phyloP scores from a whole-genome alignment of 2,888 invertebrate genomes.

The Buathra laborator region DNA sequence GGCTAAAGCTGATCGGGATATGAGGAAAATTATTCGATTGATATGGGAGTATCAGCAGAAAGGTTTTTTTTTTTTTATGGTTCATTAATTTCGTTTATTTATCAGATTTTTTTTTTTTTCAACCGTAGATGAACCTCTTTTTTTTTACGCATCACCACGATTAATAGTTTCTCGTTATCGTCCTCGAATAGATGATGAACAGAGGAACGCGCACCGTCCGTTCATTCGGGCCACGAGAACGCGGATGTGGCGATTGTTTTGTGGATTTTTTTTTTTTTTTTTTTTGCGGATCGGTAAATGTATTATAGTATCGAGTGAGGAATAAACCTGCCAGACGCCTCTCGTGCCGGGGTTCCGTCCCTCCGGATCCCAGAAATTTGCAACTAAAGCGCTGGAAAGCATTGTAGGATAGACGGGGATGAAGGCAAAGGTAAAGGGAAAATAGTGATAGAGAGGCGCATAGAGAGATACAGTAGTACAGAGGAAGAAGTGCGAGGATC shows the following conservation, averaged over 20 bases:
- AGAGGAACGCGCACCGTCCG: slow-evolving; percentile 26
- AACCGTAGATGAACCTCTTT: slow-evolving; percentile 40
- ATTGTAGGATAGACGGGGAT: slow-evolving; percentile 67
- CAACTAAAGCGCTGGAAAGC: slow-evolving; percentile 83
- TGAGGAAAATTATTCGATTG: slow-evolving; percentile 43
- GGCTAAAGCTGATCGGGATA: slow-evolving; percentile 65
- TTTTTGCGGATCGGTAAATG: slow-evolving; percentile 33
- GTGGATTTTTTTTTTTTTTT: slow-evolving; percentile 26
- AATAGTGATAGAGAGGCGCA: slow-evolving; percentile 48
- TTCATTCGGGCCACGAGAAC: slow-evolving; percentile 49
- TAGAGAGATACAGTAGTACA: slow-evolving; percentile 39
- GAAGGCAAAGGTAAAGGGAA: slow-evolving; percentile 1
- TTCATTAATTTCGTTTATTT: slow-evolving; percentile 26
- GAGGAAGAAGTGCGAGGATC: slow-evolving; percentile 45
- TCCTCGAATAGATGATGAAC: slow-evolving; percentile 50
- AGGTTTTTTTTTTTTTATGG: slow-evolving; percentile 21
- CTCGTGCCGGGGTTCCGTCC: slow-evolving; percentile 67
- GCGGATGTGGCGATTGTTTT: slow-evolving; percentile 68
- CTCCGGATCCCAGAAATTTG: slow-evolving; percentile 72
- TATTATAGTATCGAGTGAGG: slow-evolving; percentile 20
- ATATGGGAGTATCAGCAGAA: slow-evolving; percentile 37
- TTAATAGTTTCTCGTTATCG: slow-evolving; percentile 42
- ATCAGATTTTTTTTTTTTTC: slow-evolving; percentile 16
- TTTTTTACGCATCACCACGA: slow-evolving; percentile 25
- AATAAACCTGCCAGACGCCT: slow-evolving; percentile 63